phyloP scores from a whole-genome alignment of 2,888 invertebrate genomes.

The Cactoblastis cactorum region DNA sequence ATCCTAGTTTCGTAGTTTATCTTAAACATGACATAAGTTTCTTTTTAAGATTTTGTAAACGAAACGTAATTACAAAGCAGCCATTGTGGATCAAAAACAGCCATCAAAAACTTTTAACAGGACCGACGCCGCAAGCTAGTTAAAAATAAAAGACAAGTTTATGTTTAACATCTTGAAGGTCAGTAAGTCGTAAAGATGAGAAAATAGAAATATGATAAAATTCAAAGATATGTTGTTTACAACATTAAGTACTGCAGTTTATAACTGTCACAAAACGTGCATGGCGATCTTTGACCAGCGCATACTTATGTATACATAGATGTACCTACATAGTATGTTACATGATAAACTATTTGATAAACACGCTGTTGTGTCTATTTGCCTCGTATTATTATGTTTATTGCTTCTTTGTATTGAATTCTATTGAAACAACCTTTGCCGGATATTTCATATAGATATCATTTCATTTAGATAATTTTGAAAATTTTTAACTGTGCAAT shows the following conservation, averaged over 20 bases:
- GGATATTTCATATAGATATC: too few relatives aligned
- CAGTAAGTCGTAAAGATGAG: neutral
- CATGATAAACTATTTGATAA: slow-evolving; percentile 15
- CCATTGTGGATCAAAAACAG: too few relatives aligned
- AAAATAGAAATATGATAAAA: neutral
- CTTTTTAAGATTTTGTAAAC: too few relatives aligned
- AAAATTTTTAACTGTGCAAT: too few relatives aligned
- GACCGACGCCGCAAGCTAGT: too few relatives aligned
- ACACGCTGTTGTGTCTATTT: slow-evolving; percentile 3
- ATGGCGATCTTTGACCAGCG: slow-evolving; percentile 7
- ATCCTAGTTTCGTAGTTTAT: too few relatives aligned
- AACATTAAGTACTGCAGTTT: neutral
- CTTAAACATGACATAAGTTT: too few relatives aligned
- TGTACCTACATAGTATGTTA: neutral
- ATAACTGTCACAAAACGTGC: slow-evolving; percentile 6
- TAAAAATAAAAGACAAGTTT: too few relatives aligned
- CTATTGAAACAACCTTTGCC: too few relatives aligned
- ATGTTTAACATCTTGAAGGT: neutral
- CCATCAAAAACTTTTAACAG: too few relatives aligned
- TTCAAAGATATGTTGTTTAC: neutral
- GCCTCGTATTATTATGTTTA: neutral
- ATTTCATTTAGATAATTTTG: too few relatives aligned
- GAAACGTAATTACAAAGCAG: too few relatives aligned
- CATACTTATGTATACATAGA: neutral
- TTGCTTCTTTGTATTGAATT: neutral